Conservation (phyloP, 2,113 vertebrate species). For the Chlamydotis undulata region DNA sequence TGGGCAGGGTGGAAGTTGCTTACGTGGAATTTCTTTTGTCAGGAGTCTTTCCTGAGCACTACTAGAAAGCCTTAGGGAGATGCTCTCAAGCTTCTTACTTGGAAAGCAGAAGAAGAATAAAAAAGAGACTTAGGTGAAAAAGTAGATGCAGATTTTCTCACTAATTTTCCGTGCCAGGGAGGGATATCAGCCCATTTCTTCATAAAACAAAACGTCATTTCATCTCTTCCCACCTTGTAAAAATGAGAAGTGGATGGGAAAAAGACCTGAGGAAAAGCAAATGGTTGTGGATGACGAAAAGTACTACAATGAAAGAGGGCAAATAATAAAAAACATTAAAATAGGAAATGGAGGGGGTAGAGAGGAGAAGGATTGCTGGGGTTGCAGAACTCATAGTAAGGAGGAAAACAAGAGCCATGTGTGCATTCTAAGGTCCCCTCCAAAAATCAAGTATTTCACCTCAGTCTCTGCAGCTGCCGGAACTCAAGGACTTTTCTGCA, state of each 20-base stretch:
- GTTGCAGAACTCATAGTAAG: not conserved
- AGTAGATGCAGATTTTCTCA: not conserved
- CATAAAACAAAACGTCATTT: not conserved
- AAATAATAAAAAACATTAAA: not conserved
- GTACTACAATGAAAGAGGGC: not conserved
- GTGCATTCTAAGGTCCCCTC: not conserved
- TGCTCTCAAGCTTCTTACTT: not conserved
- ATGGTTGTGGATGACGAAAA: not conserved
- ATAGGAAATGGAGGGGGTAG: not conserved
- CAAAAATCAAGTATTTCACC: not conserved
- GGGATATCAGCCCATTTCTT: not conserved
- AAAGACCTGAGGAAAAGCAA: not conserved
- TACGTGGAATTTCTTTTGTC: not conserved
- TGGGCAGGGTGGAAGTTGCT: not conserved
- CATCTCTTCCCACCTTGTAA: not conserved
- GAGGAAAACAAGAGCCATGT: not conserved
- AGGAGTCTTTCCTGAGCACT: not conserved
- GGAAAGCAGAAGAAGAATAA: not conserved
- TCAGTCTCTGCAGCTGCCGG: not conserved
- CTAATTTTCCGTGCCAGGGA: not conserved
- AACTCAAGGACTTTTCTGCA: not conserved
- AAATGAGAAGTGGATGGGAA: not conserved
- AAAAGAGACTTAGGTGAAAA: not conserved
- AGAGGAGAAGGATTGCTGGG: not conserved
- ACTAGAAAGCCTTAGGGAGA: not conserved